phyloP scores from a whole-genome alignment of 1,140 invertebrate genomes.

The Drosophila pectinifera region DNA sequence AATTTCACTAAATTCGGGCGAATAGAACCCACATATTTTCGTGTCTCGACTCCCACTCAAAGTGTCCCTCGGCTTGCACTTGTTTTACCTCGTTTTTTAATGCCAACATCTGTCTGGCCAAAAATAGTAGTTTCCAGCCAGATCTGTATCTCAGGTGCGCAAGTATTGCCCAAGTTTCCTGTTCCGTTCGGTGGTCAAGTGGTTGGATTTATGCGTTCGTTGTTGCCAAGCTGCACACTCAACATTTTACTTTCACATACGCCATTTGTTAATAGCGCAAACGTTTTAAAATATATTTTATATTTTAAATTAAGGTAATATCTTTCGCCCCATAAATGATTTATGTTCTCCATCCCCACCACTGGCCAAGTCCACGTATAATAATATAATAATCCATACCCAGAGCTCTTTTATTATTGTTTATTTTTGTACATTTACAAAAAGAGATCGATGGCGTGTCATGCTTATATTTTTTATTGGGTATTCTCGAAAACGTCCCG shows the following conservation, averaged over 20 bases:
- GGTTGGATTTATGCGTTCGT: constrained; percentile 60
- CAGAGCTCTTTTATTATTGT: constrained; percentile 4
- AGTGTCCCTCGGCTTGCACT: constrained; percentile 33
- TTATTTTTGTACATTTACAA: constrained; percentile 20
- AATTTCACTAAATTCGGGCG: neutral
- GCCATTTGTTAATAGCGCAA: constrained; percentile 16
- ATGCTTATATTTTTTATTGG: constrained; percentile 50
- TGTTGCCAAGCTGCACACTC: constrained; percentile 39
- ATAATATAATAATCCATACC: constrained; percentile 12
- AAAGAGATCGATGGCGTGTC: constrained; percentile 36
- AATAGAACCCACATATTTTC: constrained; percentile 8
- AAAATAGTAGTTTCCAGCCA: constrained; percentile 52
- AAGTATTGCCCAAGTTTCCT: constrained; percentile 74
- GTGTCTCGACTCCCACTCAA: constrained; percentile 3
- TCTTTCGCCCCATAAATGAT: constrained; percentile 1
- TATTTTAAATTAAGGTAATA: constrained; percentile 2
- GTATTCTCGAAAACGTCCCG: constrained; percentile 61
- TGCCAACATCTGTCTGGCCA: constrained; percentile 54
- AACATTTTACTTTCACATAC: constrained; percentile 61
- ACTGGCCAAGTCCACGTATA: too few species aligned
- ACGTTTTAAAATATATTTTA: constrained; percentile 13
- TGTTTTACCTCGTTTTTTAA: constrained; percentile 48
- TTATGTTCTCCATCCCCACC: neutral
- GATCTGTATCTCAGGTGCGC: constrained; percentile 67
- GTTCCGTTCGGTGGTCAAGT: constrained; percentile 62